Evolutionary conservation across 2,113 vertebrate species (phyloP).

Genomic region (Butorides virescens): DNA sequence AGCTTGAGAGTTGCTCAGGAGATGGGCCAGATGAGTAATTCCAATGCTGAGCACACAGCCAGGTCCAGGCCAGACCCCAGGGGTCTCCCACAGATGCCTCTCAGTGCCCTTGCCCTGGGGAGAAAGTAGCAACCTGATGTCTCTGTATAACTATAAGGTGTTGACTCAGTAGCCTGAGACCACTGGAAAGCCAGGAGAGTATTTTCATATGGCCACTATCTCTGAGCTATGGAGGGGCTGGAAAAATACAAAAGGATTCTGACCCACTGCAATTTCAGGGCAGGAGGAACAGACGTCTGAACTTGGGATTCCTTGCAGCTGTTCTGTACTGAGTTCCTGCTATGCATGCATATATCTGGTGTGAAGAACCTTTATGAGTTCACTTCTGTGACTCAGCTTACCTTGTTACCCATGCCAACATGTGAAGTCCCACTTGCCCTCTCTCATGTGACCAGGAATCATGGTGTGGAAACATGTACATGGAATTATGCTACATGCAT

Average conservation of each 20-base stretch:
- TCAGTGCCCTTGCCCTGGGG: background rate
- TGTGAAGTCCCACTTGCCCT: background rate
- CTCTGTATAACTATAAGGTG: background rate
- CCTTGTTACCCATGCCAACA: background rate
- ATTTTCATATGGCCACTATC: background rate
- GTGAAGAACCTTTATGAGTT: background rate
- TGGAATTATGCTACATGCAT: background rate
- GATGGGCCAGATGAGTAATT: background rate
- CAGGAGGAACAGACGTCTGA: background rate
- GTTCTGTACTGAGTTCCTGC: background rate
- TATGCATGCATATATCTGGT: background rate
- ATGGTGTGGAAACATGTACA: background rate
- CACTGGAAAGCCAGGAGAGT: background rate
- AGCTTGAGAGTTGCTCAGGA: background rate
- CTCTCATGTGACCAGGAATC: background rate
- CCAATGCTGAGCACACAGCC: background rate
- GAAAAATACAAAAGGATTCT: background rate
- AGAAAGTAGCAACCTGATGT: fast-evolving
- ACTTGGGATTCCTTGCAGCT: background rate
- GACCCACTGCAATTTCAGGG: background rate
- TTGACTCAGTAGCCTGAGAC: background rate
- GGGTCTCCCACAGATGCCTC: background rate
- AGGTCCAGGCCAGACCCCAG: background rate
- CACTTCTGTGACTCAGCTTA: background rate
- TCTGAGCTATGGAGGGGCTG: background rate